phyloP scores from a whole-genome alignment of 2,113 vertebrate species.

The Triplophysa dalaica region DNA sequence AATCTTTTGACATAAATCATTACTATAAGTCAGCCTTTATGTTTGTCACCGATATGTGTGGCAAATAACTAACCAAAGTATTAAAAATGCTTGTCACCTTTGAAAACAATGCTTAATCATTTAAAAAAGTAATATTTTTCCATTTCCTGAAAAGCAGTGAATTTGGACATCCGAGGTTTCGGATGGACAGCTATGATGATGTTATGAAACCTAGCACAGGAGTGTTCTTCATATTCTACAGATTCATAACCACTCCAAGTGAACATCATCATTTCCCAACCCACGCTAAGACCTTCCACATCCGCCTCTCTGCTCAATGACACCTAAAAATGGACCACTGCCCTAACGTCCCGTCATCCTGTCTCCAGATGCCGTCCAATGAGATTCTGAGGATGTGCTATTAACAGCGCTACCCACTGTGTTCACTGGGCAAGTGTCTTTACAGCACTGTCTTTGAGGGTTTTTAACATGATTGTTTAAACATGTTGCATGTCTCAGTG shows the following conservation, averaged over 20 bases:
- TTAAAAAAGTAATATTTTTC: no score
- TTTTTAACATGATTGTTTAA: neutral
- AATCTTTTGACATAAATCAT: no score
- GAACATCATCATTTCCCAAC: neutral
- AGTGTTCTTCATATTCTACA: conserved; percentile 19
- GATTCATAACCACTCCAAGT: conserved; percentile 28
- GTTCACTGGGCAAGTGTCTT: neutral
- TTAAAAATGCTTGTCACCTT: no score
- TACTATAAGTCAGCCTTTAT: no score
- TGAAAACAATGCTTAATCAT: no score
- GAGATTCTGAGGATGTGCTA: conserved; percentile 13
- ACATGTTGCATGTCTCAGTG: neutral
- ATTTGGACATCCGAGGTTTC: no score
- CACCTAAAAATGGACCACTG: conserved; percentile 34
- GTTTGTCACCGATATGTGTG: no score
- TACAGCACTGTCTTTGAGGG: neutral
- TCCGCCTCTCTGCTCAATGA: conserved; percentile 18
- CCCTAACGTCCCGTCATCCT: conserved; percentile 14
- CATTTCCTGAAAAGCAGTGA: no score
- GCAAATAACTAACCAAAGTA: no score
- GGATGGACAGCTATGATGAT: neutral
- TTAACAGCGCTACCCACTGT: conserved; percentile 2
- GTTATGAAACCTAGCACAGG: neutral
- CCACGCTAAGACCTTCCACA: neutral
- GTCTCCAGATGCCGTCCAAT: conserved; percentile 30